Evolutionary conservation across 2,888 invertebrate species (phyloP).

Genomic region (Hirtodrosophila duncani): DNA sequence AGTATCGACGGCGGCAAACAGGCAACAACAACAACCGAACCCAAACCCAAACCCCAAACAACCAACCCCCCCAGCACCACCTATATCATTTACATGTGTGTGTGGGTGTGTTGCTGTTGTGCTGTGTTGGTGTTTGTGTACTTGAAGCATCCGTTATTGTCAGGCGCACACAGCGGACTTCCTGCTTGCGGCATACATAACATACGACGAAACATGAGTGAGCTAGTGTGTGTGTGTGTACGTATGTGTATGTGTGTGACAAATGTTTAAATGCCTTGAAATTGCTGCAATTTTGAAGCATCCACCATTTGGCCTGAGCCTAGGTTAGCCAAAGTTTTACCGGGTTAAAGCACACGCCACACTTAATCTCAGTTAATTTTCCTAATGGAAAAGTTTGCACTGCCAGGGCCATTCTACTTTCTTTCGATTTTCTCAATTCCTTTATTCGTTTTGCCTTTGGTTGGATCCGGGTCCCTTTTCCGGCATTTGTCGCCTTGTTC

Average conservation of each 20-base stretch:
- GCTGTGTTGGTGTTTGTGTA: conserved; percentile 14
- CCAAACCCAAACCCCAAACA: conserved; percentile 13
- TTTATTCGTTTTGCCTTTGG: conserved; percentile 8
- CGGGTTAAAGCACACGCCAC: conserved; percentile 46
- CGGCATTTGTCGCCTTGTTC: conserved; percentile 41
- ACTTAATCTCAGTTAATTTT: conserved; percentile 76
- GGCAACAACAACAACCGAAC: conserved; percentile 18
- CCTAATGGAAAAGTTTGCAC: conserved; percentile 75
- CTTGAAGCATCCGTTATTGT: conserved; percentile 31
- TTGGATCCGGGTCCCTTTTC: conserved; percentile 21
- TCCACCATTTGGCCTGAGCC: conserved; percentile 14
- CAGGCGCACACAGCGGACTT: conserved; percentile 18
- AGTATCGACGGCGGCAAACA: conserved; percentile 72
- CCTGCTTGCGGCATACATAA: conserved; percentile 26
- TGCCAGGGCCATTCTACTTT: conserved; percentile 17
- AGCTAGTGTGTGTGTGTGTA: conserved; percentile 8
- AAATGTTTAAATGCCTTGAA: conserved; percentile 68
- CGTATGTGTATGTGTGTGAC: conserved; percentile 47
- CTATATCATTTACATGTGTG: conserved; percentile 22
- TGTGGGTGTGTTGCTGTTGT: conserved; percentile 18
- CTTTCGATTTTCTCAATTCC: conserved; percentile 28
- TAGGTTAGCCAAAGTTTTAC: conserved; percentile 46
- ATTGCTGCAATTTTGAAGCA: conserved; percentile 54
- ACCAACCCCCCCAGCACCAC: conserved; percentile 3
- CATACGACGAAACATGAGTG: conserved; percentile 32